Base-by-base conservation (phyloP, 92 coral and sea anemone species). In the Parazoanthus atlanticus region DNA sequence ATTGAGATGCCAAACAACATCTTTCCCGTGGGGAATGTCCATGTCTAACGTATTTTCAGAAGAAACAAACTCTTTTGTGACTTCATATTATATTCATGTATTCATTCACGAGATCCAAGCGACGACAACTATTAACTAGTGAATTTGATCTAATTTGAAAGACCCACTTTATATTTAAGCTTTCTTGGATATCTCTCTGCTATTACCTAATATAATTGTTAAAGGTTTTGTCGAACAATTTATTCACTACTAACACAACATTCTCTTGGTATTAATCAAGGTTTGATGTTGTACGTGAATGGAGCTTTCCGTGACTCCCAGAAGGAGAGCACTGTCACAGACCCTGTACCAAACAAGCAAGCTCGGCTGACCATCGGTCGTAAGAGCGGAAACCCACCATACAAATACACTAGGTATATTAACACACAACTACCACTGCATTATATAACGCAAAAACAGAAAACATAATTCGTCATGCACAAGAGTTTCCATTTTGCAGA, bases 301-400 rank as follows among this genome's bases (percentile, higher is more conserved):
- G 99, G 99, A n/a, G 99, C 99, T 19, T 97, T 97, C 91, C 93
- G 98, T 34, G 99, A 97, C 91, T 94, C 96, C 5, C 91, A 80
- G 85, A 97, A 97, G 61, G 96, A 93, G 1, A 97, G 98, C 6
- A 90, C 90, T 19, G 64, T 82, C 2, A 97, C 95, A 5, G 87
- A 88, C 12, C 93, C 95, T 25, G 98, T 97, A 19, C 95, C 96
- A 3, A 96, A 97, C 89, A 94, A 97, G 78, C 99, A 97, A 78
- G 98, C 99, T 1, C 93, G 98, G 58, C 92, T 97, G 69, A 91
- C 98, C n/a, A 85, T 97, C 80, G 99, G 99, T 26, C 88, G 98
- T 79, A 95, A 97, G 92, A 94, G 99, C 83, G 95, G 93, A 25
- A 93, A 97, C 78, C 97, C 95, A 43, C 97, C 98, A 19, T 95